A percentile compares a stretch with the other conserved stretches of the same genome.
Conservation (phyloP, 1,140 invertebrate species). For the Drosophila lacteicornis region DNA sequence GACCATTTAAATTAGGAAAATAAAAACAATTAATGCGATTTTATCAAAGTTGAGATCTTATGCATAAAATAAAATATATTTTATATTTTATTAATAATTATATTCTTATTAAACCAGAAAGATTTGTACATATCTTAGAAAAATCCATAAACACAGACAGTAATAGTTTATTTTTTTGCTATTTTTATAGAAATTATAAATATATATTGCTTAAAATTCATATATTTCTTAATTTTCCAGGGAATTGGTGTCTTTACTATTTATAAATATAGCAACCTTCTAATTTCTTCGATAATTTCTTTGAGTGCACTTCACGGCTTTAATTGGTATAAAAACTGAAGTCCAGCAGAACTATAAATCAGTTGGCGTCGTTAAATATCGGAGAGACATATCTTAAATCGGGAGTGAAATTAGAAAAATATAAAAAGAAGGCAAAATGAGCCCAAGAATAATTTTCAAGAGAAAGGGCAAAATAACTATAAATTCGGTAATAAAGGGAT, state of each 20-base stretch:
- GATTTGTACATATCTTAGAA: neutral
- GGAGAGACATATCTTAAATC: neutral
- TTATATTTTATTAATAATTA: too few relatives aligned
- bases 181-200: neutral
- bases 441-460: neutral
- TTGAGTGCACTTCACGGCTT: neutral
- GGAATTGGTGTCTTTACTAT: too few relatives aligned
- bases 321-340: conserved; percentile 24
- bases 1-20: neutral
- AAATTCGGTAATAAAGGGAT: neutral
- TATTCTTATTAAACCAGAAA: too few relatives aligned
- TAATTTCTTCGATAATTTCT: neutral
- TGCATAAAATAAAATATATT: too few relatives aligned
- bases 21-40: too few relatives aligned
- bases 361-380: conserved; percentile 7
- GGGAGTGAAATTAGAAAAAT: conserved; percentile 4
- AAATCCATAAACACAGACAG: neutral
- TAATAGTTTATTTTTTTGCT: neutral
- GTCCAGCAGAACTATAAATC: conserved; percentile 1
- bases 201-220: too few relatives aligned
- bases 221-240: neutral
- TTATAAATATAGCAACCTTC: neutral
- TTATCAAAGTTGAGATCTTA: too few relatives aligned
- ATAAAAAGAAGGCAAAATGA: neutral
- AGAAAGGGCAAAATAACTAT: neutral